Evolutionary conservation across 2,113 vertebrate genomes (phyloP), one percentile per base, ranked within the genome.

Genomic region (Pleuronectes platessa): DNA sequence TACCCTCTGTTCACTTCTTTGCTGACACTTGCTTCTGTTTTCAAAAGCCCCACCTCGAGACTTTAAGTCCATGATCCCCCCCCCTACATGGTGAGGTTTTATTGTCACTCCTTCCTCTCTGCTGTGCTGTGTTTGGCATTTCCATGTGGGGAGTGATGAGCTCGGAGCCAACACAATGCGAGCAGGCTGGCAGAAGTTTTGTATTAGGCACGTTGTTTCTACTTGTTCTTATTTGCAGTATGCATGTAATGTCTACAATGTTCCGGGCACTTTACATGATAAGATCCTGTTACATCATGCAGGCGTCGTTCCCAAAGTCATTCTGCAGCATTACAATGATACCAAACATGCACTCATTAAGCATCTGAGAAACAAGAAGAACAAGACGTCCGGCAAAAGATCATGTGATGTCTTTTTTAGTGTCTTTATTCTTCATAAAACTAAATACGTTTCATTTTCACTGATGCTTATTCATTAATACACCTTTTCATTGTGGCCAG

Each of bases 71-170:
- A 15, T 6, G n/a, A 61, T 21, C 40, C 42, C 62, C 61, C 61
- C 35, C 62, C 62, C 40, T 65, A 65, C 62, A 65, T 65, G 62
- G 61, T 63, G 61, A 45, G 61, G 61, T 42, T 49, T 65, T 23
- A 49, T 24, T 63, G 40, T 63, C 61, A 63, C 61, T 45, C 35
- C 37, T 31, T 18, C 13, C 5, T 45, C 61, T 64, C 13, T 45
- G 61, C 61, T 64, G 40, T 64, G 40, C 13, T 24, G 61, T 26
- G 37, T 21, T 64, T 47, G 21, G 61, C 40, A 14, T 64, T 64
- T 64, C 61, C 61, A 64, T 64, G 61, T 64, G 61, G 21, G 61
- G 61, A 63, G 40, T 37, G 60, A 40, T 40, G 60, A 8, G 40
- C 5, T 24, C 40, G 9, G 37, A 49, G 42, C 62, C 13, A 24